phyloP scores from a whole-genome alignment of 2,888 invertebrate genomes.

The Drosophila trichaetosa region DNA sequence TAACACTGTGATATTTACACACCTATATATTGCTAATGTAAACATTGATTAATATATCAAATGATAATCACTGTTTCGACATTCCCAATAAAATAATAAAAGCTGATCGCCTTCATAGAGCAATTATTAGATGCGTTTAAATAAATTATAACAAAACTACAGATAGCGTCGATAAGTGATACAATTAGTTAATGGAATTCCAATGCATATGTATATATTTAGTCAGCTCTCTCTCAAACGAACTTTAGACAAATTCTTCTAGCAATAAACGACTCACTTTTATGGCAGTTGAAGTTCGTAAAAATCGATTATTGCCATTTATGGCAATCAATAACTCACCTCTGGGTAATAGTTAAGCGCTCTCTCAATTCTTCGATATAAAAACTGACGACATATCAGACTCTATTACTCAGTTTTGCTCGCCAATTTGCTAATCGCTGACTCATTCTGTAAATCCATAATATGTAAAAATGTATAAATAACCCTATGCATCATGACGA shows the following conservation, averaged over 20 bases:
- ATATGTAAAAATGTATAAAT: background rate
- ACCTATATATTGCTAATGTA: background rate
- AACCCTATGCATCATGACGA: background rate
- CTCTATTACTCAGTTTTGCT: background rate
- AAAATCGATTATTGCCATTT: slow-evolving; percentile 1
- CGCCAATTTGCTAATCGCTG: slow-evolving; percentile 5
- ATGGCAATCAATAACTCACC: slow-evolving; percentile 4
- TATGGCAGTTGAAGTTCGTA: no score
- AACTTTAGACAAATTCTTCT: background rate
- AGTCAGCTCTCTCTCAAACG: background rate
- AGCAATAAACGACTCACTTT: background rate
- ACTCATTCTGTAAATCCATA: background rate
- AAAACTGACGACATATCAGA: slow-evolving; percentile 7
- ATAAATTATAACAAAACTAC: background rate
- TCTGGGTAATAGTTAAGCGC: slow-evolving; percentile 1
- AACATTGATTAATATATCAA: background rate
- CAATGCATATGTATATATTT: background rate
- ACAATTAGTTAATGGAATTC: slow-evolving; percentile 4
- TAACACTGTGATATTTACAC: background rate
- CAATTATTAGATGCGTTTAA: slow-evolving; percentile 9
- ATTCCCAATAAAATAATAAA: slow-evolving; percentile 4
- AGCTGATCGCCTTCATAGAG: slow-evolving; percentile 3
- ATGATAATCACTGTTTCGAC: background rate
- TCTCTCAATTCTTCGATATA: background rate
- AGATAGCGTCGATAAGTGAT: slow-evolving; percentile 1